These are phyloP conservation scores for Gopherus evgoodei DNA, from an alignment of 2,113 vertebrate genomes.

Conservation along the genomic window DNA sequence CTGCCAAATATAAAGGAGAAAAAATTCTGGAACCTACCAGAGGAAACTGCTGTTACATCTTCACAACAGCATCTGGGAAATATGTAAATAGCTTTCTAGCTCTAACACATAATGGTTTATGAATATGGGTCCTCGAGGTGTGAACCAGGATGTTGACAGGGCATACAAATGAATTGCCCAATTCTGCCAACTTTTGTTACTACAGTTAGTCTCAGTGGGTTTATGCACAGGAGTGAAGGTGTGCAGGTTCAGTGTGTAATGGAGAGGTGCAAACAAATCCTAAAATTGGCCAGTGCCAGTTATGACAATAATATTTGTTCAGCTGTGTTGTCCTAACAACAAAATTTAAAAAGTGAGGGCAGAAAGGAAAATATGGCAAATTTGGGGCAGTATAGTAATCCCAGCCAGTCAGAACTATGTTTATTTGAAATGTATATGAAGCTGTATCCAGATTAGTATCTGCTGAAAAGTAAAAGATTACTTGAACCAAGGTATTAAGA, in stretches of 20 bases:
- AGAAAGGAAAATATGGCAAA: constrained; percentile 37
- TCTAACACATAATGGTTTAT: background rate
- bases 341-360: constrained; percentile 2
- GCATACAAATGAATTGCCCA: background rate
- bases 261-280: constrained; percentile 47
- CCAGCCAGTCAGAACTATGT: constrained; percentile 28
- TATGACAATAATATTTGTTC: constrained; percentile 78
- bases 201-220: background rate
- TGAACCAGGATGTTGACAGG: background rate
- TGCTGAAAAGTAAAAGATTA: background rate
- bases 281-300: constrained; percentile 46
- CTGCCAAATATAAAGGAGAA: background rate
- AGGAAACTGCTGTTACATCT: background rate
- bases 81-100: background rate
- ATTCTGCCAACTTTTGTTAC: background rate
- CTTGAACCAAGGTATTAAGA: background rate
- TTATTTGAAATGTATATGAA: background rate
- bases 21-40: background rate
- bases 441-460: background rate
- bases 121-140: background rate
- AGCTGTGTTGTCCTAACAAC: constrained; percentile 72
- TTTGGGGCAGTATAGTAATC: constrained; percentile 24
- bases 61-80: background rate
- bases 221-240: background rate
- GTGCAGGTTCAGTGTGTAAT: constrained; percentile 18